Evolutionary conservation across 2,888 invertebrate genomes (phyloP).

Genomic region (Andrena bicolor): DNA sequence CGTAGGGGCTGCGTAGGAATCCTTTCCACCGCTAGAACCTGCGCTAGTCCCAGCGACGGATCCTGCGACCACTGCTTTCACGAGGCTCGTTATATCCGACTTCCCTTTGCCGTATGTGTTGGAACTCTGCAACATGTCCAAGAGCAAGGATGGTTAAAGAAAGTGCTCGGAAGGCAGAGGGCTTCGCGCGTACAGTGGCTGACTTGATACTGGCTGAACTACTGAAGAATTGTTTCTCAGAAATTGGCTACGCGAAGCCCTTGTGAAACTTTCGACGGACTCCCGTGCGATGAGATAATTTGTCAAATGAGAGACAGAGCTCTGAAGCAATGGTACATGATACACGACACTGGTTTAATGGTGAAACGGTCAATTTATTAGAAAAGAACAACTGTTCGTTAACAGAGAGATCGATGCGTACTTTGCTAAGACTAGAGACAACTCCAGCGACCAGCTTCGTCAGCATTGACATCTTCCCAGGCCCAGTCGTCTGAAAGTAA

Average conservation of each 20-base stretch:
- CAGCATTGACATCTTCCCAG: constrained; percentile 77
- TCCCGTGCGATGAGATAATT: no score
- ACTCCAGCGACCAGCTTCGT: constrained; percentile 77
- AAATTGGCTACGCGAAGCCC: neutral
- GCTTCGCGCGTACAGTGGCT: neutral
- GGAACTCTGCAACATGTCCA: constrained; percentile 71
- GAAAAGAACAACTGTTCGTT: constrained; percentile 21
- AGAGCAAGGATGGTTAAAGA: neutral
- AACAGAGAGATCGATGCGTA: constrained; percentile 65
- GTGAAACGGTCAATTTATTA: constrained; percentile 37
- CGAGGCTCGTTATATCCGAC: constrained; percentile 77
- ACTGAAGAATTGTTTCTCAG: no score
- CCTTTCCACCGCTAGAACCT: constrained; percentile 74
- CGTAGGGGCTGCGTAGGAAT: constrained; percentile 63
- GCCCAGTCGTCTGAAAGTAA: constrained; percentile 76
- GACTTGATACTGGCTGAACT: neutral
- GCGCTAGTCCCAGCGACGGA: constrained; percentile 80
- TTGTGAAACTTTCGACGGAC: no score
- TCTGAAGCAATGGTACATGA: neutral
- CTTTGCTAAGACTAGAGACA: constrained; percentile 78
- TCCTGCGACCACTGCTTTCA: constrained; percentile 80
- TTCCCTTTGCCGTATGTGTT: constrained; percentile 52
- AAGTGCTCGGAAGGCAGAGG: neutral
- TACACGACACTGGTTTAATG: constrained; percentile 29
- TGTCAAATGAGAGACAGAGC: no score